Evolutionary conservation across 2,113 vertebrate species (phyloP).

Genomic region (Noctilio leporinus): DNA sequence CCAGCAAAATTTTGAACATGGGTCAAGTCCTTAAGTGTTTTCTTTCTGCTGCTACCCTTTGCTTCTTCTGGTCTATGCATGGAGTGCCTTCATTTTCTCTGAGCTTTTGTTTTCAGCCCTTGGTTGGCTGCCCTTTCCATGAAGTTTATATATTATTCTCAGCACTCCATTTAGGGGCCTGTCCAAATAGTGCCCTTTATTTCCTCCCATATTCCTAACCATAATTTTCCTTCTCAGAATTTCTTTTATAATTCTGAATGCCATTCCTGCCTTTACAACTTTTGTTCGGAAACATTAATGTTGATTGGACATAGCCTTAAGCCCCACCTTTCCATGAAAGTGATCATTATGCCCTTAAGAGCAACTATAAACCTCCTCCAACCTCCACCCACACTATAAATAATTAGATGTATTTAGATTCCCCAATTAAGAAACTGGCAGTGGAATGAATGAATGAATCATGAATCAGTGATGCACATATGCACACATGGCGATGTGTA

Average conservation of each 20-base stretch:
- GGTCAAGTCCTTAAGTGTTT: slow-evolving; percentile 60
- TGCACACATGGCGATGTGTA: not conserved
- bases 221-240: not conserved
- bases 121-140: not conserved
- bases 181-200: not conserved
- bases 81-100: not conserved
- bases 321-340: not conserved
- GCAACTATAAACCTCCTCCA: not conserved
- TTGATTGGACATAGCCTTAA: not conserved
- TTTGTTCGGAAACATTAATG: not conserved
- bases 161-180: not conserved
- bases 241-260: not conserved
- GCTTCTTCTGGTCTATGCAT: not conserved
- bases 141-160: not conserved
- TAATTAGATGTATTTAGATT: not conserved
- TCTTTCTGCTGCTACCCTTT: slow-evolving; percentile 29
- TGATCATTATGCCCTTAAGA: not conserved
- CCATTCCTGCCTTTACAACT: not conserved
- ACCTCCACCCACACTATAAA: not conserved
- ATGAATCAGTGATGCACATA: not conserved
- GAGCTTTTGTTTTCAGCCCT: not conserved
- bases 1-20: slow-evolving; percentile 64
- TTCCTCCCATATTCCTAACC: not conserved
- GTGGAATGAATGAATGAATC: not conserved
- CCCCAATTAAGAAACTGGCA: not conserved